Percentiles rank a stretch among this genome's conserved stretches.
Evolutionary conservation across 2,113 vertebrate species (phyloP).

Genomic region (Lepisosteus oculatus): DNA sequence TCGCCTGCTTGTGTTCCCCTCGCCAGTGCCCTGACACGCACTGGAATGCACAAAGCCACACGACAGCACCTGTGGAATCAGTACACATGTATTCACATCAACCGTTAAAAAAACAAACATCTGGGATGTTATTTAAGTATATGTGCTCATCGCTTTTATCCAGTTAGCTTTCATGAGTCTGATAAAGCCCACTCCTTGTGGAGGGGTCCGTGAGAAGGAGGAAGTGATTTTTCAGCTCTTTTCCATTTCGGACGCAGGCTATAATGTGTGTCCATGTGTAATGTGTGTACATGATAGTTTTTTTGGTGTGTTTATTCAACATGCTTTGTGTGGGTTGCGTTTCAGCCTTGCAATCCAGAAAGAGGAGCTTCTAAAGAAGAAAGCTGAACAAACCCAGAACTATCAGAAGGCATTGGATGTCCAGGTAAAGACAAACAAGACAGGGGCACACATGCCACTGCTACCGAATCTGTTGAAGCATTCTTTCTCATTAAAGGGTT

Average conservation of each 20-base stretch:
- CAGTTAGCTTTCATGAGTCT: too few relatives aligned
- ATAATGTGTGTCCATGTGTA: conserved; percentile 8
- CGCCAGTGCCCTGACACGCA: not conserved
- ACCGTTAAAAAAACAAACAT: too few relatives aligned
- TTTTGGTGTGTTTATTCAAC: conserved; percentile 12
- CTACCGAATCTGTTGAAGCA: too few relatives aligned
- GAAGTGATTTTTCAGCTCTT: too few relatives aligned
- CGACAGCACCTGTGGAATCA: too few relatives aligned
- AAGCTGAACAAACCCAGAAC: conserved; percentile 48
- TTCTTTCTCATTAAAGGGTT: too few relatives aligned
- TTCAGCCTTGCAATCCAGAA: conserved; percentile 61
- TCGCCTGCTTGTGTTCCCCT: not conserved
- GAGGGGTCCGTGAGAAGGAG: too few relatives aligned
- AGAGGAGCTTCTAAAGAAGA: conserved; percentile 59
- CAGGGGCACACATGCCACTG: not conserved
- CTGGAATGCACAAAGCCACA: not conserved
- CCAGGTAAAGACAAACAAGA: conserved; percentile 55
- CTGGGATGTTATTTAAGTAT: too few relatives aligned
- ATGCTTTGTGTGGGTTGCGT: conserved; percentile 16
- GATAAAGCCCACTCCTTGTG: too few relatives aligned
- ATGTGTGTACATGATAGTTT: conserved; percentile 8
- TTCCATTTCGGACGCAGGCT: too few relatives aligned
- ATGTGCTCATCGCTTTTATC: too few relatives aligned
- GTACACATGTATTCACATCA: too few relatives aligned
- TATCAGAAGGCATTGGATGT: conserved; percentile 69